Conservation (phyloP, 2,888 invertebrate species). For the Prosopocoilus inquinatus region DNA sequence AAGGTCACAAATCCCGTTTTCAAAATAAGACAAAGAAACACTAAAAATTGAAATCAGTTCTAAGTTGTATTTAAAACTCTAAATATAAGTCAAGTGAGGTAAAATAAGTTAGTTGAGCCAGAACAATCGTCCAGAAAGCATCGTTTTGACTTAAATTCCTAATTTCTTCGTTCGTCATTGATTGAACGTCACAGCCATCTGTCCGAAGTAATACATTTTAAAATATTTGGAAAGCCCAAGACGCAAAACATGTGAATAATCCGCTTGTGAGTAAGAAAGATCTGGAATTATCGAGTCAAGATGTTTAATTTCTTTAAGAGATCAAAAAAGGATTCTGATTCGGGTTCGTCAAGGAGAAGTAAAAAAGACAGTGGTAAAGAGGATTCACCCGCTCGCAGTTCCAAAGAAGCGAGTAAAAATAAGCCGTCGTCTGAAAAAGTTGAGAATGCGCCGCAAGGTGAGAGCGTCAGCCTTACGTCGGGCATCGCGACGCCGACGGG, state of each 20-base stretch:
- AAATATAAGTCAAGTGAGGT: constrained; percentile 11
- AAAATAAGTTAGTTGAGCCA: constrained; percentile 9
- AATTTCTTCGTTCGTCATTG: background rate
- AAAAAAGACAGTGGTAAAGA: constrained; percentile 8
- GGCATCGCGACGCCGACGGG: constrained; percentile 31
- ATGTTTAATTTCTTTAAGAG: constrained; percentile 46
- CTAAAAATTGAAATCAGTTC: no score
- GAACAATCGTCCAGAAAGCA: constrained; percentile 7
- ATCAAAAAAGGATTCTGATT: constrained; percentile 39
- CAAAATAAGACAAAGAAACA: no score
- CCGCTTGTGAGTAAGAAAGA: background rate
- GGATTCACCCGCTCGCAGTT: constrained; percentile 20
- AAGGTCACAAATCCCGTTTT: no score
- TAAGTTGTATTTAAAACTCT: constrained; percentile 1
- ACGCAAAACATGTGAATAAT: background rate
- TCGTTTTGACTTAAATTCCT: constrained; percentile 4
- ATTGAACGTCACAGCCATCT: background rate
- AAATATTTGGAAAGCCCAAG: background rate
- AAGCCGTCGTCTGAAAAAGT: constrained; percentile 30
- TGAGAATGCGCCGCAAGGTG: constrained; percentile 37
- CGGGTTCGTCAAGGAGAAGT: constrained; percentile 21
- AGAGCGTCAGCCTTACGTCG: background rate
- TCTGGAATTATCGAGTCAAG: background rate
- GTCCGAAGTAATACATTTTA: background rate
- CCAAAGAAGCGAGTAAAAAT: constrained; percentile 44